phyloP scores from a whole-genome alignment of 2,888 invertebrate species.

The Leucophenga montana region DNA sequence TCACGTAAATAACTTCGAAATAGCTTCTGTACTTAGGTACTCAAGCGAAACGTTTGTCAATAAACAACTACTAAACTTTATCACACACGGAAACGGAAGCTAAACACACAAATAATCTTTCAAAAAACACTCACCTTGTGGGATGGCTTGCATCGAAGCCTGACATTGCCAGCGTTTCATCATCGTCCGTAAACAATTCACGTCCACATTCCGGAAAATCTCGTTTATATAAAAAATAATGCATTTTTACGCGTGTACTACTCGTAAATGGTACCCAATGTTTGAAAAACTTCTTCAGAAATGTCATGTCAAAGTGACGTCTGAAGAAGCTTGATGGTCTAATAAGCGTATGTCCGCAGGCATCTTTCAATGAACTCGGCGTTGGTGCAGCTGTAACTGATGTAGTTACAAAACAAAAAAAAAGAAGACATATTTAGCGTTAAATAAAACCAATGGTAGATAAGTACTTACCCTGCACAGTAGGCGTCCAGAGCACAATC shows the following conservation, averaged over 20 bases:
- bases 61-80: not conserved
- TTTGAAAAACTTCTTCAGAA: conserved; percentile 66
- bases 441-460: not conserved
- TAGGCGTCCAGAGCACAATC: conserved; percentile 2
- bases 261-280: conserved; percentile 64
- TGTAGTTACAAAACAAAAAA: conserved; percentile 1
- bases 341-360: conserved; percentile 61
- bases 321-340: conserved; percentile 53
- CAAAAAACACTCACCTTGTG: conserved; percentile 59
- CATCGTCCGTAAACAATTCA: conserved; percentile 60
- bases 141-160: conserved; percentile 67
- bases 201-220: conserved; percentile 69
- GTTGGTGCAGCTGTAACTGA: conserved; percentile 27
- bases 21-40: no score
- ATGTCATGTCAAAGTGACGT: conserved; percentile 60
- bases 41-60: not conserved
- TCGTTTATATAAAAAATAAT: conserved; percentile 67
- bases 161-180: conserved; percentile 58
- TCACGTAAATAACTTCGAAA: not conserved
- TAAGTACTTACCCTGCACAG: not conserved
- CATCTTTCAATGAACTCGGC: conserved; percentile 33
- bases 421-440: not conserved
- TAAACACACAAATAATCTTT: not conserved
- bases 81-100: conserved; percentile 16
- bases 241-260: conserved; percentile 62